Conservation (phyloP, 2,888 invertebrate species). For the Hetaerina titia region DNA sequence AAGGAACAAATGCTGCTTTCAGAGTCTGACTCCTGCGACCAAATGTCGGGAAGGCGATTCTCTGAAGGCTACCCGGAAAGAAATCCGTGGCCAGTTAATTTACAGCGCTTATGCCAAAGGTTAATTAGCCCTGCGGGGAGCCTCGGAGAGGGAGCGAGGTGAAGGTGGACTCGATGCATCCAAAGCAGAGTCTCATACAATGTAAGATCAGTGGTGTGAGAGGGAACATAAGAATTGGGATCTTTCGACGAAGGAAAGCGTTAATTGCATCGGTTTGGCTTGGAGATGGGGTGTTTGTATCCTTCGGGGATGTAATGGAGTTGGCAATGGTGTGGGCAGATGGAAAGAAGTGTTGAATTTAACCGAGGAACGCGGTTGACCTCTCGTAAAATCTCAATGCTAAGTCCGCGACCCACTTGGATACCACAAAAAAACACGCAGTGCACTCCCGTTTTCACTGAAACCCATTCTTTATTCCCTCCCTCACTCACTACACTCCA, state of each 20-base stretch:
- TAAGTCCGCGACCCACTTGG: slow-evolving; percentile 35
- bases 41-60: not conserved
- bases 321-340: not conserved
- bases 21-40: too few relatives aligned
- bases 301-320: not conserved
- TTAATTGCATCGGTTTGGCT: not conserved
- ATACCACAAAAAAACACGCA: not conserved
- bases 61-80: not conserved
- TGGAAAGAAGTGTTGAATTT: not conserved
- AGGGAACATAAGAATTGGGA: not conserved
- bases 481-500: not conserved
- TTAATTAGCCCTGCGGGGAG: not conserved
- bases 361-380: not conserved
- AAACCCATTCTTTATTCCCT: not conserved
- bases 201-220: not conserved
- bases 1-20: too few relatives aligned
- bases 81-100: not conserved
- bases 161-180: slow-evolving; percentile 5
- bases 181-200: not conserved
- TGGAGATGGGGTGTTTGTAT: not conserved
- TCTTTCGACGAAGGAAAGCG: not conserved
- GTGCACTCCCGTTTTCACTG: not conserved
- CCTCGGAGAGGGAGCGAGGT: not conserved
- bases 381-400: slow-evolving; percentile 36
- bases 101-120: not conserved